phyloP scores from a whole-genome alignment of 2,797 vertebrate genomes.

The Taeniopygia guttata region DNA sequence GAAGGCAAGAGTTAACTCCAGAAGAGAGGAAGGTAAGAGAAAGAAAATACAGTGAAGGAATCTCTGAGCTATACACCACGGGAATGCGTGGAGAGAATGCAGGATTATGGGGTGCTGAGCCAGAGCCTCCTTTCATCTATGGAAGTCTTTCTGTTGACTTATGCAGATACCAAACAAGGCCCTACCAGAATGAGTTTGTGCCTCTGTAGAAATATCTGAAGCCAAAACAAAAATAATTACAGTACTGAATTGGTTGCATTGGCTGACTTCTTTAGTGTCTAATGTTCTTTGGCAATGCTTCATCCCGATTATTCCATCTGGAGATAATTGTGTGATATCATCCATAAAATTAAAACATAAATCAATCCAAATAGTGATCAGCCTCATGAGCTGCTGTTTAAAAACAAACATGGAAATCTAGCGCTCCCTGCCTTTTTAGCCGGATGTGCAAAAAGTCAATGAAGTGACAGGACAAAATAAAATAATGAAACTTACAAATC shows the following conservation, averaged over 20 bases:
- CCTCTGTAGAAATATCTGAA: conserved; percentile 59
- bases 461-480: not conserved
- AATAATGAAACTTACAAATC: not conserved
- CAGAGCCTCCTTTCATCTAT: not conserved
- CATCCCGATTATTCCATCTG: conserved; percentile 78
- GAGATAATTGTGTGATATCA: conserved; percentile 82
- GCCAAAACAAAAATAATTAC: conserved; percentile 76
- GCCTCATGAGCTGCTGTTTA: conserved; percentile 55
- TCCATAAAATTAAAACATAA: conserved; percentile 81
- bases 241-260: conserved; percentile 64
- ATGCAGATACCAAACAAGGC: not conserved
- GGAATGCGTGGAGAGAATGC: not conserved
- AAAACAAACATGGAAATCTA: conserved; percentile 27
- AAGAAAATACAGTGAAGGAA: not conserved
- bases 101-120: not conserved
- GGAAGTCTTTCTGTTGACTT: not conserved
- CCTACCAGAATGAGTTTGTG: not conserved
- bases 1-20: not conserved
- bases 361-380: conserved; percentile 72
- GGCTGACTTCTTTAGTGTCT: conserved; percentile 63
- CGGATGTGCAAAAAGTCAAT: not conserved
- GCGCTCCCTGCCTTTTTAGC: conserved; percentile 16
- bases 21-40: not conserved
- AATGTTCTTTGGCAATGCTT: conserved; percentile 74
- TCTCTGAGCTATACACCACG: not conserved